Evolutionary conservation across 2,888 invertebrate species (phyloP).

Genomic region (Coelogynopora nodosa): DNA sequence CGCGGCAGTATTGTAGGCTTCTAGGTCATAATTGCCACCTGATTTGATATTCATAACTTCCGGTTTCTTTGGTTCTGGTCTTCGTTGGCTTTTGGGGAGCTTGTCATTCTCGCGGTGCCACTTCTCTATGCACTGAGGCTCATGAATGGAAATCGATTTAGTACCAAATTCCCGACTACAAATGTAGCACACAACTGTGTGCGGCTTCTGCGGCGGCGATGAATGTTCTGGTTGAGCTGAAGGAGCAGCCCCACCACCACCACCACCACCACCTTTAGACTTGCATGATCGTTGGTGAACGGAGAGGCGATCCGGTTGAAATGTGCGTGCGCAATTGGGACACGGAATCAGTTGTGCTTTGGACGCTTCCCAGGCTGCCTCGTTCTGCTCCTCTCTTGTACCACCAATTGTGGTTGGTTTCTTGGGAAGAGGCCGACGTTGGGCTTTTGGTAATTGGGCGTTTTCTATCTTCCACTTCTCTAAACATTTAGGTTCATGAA

Average conservation of each 20-base stretch:
- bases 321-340: constrained; percentile 68
- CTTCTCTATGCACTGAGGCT: constrained; percentile 69
- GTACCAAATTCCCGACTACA: constrained; percentile 70
- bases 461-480: constrained; percentile 46
- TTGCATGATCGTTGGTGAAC: constrained; percentile 67
- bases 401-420: constrained; percentile 39
- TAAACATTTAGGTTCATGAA: constrained; percentile 48
- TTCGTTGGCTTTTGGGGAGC: constrained; percentile 65
- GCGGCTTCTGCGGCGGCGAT: constrained; percentile 50
- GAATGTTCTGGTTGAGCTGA: not conserved
- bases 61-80: constrained; percentile 67
- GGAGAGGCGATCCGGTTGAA: constrained; percentile 68
- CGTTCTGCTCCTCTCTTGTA: constrained; percentile 56
- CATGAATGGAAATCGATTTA: constrained; percentile 68
- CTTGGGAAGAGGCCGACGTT: constrained; percentile 44
- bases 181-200: constrained; percentile 66
- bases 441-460: constrained; percentile 41
- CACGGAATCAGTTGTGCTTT: constrained; percentile 67
- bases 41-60: constrained; percentile 56
- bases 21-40: constrained; percentile 49
- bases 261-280: not conserved
- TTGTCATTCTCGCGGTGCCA: constrained; percentile 67
- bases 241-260: not conserved
- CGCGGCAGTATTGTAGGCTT: constrained; percentile 63
- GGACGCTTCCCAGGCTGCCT: constrained; percentile 66